phyloP scores from a whole-genome alignment of 2,888 invertebrate genomes.

The Drepanosiphum platanoidis region DNA sequence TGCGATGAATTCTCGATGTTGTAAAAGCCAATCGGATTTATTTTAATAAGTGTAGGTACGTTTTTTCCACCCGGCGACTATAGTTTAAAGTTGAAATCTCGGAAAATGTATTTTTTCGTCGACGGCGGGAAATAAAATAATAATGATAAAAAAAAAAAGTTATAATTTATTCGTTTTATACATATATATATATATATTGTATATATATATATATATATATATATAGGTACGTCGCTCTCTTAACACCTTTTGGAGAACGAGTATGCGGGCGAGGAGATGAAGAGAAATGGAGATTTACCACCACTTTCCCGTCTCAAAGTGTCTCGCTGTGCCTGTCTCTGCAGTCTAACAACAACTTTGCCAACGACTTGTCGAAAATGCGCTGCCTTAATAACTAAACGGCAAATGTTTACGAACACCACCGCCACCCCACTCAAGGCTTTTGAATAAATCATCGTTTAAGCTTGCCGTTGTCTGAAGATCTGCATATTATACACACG shows the following conservation, averaged over 20 bases:
- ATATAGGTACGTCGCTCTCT: constrained; percentile 9
- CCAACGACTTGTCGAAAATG: constrained; percentile 46
- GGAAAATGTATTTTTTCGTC: constrained; percentile 22
- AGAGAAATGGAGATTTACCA: constrained; percentile 20
- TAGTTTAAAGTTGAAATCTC: constrained; percentile 6
- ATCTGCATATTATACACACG: constrained; percentile 2
- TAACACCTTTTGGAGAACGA: constrained; percentile 31
- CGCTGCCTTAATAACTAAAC: constrained; percentile 52
- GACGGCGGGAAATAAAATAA: neutral
- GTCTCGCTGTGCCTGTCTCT: neutral
- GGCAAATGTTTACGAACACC: constrained; percentile 54
- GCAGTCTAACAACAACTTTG: constrained; percentile 34
- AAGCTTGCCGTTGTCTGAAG: constrained; percentile 23
- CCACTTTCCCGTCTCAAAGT: neutral
- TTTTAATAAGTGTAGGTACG: neutral
- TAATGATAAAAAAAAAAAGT: constrained; percentile 41
- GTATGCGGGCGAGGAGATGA: neutral
- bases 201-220: too few relatives aligned
- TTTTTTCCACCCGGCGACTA: neutral
- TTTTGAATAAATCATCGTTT: constrained; percentile 57
- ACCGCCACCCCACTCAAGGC: neutral
- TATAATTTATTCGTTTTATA: constrained; percentile 50
- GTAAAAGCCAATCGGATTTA: constrained; percentile 19
- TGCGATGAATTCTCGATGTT: neutral
- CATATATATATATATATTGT: too few relatives aligned